Base-by-base conservation (phyloP, 2,797 vertebrate species). In the Pseudocheirus occidentalis region DNA sequence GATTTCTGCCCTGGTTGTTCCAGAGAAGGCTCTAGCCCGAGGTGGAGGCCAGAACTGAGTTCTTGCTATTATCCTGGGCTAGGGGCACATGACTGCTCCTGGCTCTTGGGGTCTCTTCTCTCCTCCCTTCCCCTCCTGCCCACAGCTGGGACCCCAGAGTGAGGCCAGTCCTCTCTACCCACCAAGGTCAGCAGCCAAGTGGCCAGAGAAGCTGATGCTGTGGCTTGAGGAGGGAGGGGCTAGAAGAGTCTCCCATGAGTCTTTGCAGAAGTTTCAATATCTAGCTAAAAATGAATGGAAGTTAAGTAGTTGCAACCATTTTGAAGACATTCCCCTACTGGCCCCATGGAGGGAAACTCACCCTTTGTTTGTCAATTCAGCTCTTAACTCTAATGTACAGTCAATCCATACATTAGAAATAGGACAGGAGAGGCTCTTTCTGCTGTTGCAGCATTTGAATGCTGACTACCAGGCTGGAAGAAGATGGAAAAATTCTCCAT, bases 251-350 rank as follows among this genome's bases (percentile, higher is more conserved):
- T 50, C 27, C 11, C 0, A 40, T 46, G 3, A 24, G 40, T 46
- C 4, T 24, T 46, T 81, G 18, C 24, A 91, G 28, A 4, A 53
- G 10, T 93, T 59, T 87, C 53, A 92, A 94, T 91, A 40, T 54
- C 73, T 90, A n/a, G 90, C 56, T n/a, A 21, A 56, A 55, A 53
- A 50, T 40, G 55, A 10, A 50, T 27, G 3, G 53, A 52, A 31
- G 5, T 52, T 59, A 89, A 31, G 81, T 11, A 91, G 90, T 27
- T 93, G 55, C 46, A 94, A 91, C 50, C 34, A 34, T 31, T 97
- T 94, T 50, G 21, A 55, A 91, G 10, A 34, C 11, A 54, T 66
- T 52, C 55, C 10, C 40, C 24, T 10, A 46, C 40, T 50, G 4
- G 21, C 9, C 10, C 0, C 40, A 24, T 10, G 9, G 21, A 27